Conservation (phyloP, 2,113 vertebrate genomes). For the Pampusana beccarii region DNA sequence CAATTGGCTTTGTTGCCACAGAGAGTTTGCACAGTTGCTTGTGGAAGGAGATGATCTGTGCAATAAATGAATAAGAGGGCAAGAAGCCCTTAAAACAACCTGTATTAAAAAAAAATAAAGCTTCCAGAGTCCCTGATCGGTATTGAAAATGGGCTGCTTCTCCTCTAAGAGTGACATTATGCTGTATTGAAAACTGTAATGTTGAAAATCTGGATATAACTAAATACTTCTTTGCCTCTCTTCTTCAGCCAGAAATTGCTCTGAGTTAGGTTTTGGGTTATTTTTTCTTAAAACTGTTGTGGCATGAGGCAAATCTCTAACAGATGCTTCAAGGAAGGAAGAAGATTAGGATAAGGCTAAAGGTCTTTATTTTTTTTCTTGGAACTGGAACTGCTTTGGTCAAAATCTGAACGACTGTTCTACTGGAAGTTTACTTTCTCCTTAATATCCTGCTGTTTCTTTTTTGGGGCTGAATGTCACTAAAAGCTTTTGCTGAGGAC, state of each 20-base stretch:
- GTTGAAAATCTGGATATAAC: background rate
- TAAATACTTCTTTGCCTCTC: constrained; percentile 1
- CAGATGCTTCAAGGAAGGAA: constrained; percentile 61
- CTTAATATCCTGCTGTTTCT: constrained; percentile 18
- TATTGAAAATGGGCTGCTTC: background rate
- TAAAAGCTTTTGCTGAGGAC: background rate
- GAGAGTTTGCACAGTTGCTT: constrained; percentile 21
- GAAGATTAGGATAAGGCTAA: constrained; percentile 36
- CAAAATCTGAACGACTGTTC: background rate
- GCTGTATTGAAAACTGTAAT: background rate
- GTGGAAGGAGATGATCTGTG: constrained; percentile 21
- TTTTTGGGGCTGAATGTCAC: constrained; percentile 14
- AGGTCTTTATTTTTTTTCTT: constrained; percentile 24
- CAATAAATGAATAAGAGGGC: background rate
- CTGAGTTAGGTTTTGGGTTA: constrained; percentile 2
- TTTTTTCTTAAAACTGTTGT: constrained; percentile 27
- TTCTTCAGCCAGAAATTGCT: constrained; percentile 39
- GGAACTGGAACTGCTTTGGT: constrained; percentile 30
- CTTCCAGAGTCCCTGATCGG: background rate
- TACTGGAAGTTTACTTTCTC: constrained; percentile 33
- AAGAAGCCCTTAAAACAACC: constrained; percentile 9
- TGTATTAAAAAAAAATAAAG: background rate
- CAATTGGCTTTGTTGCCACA: constrained; percentile 24
- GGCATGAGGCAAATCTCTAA: constrained; percentile 52
- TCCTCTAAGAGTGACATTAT: background rate